Evolutionary conservation across 2,888 invertebrate species (phyloP), one percentile per base, ranked within the genome.

Genomic region (Drosophila borborema): DNA sequence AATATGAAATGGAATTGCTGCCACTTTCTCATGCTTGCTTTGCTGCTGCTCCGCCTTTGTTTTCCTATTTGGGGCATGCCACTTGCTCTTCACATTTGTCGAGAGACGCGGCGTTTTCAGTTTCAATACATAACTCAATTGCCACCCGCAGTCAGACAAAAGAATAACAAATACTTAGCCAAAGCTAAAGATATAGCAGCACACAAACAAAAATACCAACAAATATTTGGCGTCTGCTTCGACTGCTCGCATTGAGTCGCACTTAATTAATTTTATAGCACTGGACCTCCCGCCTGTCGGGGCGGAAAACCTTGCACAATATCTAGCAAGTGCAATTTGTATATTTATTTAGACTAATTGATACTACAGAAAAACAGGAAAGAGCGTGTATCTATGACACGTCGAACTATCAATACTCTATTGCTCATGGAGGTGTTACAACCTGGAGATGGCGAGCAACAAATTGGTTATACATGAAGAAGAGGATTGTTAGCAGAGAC

Each of bases 231-330:
- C 48, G 49, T 58, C 54, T 60, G 51, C 41, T 14, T 49, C n/a
- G 28, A 5, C 51, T 8, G 28, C 59, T 56, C 48, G 56, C 73
- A 72, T 82, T 65, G 67, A 64, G 72, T 82, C 70, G 74, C 90
- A 86, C 90, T 88, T 70, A 81, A 86, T 86, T 86, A 80, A 85
- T 77, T 88, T 82, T 72, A 81, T 49, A 49, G 55, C 64, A 18
- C 38, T 60, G 48, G 55, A 65, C 64, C 58, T 53, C 80, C 67
- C 56, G 71, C 64, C 55, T 38, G 61, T 8, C 28, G 8, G 40
- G 41, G 49, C 59, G 54, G 48, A 31, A 74, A 80, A 66, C 63
- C 66, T 66, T 69, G 68, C 82, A 71, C 79, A 85, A 81, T 79
- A 66, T 71, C 45, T 58, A 51, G 20, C 49, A 10, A 20, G 18